Conservation (phyloP, 2,888 invertebrate species). For the Nineta flava region DNA sequence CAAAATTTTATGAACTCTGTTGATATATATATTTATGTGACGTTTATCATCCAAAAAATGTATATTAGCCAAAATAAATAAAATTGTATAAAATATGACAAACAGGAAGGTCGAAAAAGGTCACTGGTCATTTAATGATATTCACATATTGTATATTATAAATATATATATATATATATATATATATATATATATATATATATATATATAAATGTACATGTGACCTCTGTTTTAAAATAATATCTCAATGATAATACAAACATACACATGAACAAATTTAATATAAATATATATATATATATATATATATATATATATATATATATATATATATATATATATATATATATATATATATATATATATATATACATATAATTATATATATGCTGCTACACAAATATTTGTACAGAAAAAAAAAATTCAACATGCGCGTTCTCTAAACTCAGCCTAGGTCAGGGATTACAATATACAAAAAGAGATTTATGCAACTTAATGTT, state of each 20-base stretch:
- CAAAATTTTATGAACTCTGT: too few relatives aligned
- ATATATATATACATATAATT: not conserved
- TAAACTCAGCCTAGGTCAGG: not conserved
- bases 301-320: too few relatives aligned
- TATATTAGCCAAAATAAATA: conserved; percentile 1
- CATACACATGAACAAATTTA: not conserved
- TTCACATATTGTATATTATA: not conserved
- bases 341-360: not conserved
- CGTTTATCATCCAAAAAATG: too few relatives aligned
- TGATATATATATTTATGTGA: too few relatives aligned
- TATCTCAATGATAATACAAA: conserved; percentile 1
- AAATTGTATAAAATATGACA: not conserved
- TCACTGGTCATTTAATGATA: conserved; percentile 2
- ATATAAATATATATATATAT: not conserved
- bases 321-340: not conserved
- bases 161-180: too few relatives aligned
- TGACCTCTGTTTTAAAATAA: not conserved
- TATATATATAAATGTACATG: not conserved
- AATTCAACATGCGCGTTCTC: not conserved
- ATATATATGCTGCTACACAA: not conserved
- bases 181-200: too few relatives aligned
- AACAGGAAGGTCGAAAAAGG: conserved; percentile 1
- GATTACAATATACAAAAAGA: not conserved
- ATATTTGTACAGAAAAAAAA: not conserved
- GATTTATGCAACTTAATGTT: too few relatives aligned